Evolutionary conservation across 1,140 invertebrate genomes (phyloP).

Genomic region (Rhynchophorus ferrugineus): DNA sequence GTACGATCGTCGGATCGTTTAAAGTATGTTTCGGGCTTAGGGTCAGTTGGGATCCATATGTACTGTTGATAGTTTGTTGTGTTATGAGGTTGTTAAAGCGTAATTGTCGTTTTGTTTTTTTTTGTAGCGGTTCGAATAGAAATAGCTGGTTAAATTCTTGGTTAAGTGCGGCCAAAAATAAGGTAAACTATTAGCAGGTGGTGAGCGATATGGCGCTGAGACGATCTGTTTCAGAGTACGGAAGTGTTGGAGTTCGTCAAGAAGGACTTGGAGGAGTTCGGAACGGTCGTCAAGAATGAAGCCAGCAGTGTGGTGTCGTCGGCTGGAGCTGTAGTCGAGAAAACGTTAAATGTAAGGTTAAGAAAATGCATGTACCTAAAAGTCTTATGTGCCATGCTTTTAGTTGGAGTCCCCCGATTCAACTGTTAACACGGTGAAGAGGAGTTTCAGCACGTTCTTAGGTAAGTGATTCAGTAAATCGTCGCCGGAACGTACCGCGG

Average conservation of each 20-base stretch:
- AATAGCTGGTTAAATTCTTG: slow-evolving; percentile 36
- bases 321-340: slow-evolving; percentile 55
- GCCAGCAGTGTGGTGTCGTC: slow-evolving; percentile 55
- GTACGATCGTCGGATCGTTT: too few species aligned
- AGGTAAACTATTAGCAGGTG: too few species aligned
- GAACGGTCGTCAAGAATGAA: slow-evolving; percentile 60
- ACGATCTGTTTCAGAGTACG: slow-evolving; percentile 54
- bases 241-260: slow-evolving; percentile 69
- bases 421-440: slow-evolving; percentile 60
- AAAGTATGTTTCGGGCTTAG: too few species aligned
- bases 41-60: too few species aligned
- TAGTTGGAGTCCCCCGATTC: slow-evolving; percentile 62
- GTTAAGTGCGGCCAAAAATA: slow-evolving; percentile 39
- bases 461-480: too few species aligned
- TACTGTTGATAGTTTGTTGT: too few species aligned
- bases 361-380: too few species aligned
- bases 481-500: too few species aligned
- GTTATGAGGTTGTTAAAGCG: too few species aligned
- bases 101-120: too few species aligned
- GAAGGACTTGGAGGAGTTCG: slow-evolving; percentile 66
- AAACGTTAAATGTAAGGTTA: slow-evolving; percentile 55
- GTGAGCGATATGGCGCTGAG: too few species aligned
- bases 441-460: slow-evolving; percentile 60
- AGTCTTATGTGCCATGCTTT: background rate
- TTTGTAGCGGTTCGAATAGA: background rate